Percentiles rank a stretch among this genome's conserved stretches.
phyloP scores from a whole-genome alignment of 2,113 vertebrate genomes.

The Irena cyanogastra region DNA sequence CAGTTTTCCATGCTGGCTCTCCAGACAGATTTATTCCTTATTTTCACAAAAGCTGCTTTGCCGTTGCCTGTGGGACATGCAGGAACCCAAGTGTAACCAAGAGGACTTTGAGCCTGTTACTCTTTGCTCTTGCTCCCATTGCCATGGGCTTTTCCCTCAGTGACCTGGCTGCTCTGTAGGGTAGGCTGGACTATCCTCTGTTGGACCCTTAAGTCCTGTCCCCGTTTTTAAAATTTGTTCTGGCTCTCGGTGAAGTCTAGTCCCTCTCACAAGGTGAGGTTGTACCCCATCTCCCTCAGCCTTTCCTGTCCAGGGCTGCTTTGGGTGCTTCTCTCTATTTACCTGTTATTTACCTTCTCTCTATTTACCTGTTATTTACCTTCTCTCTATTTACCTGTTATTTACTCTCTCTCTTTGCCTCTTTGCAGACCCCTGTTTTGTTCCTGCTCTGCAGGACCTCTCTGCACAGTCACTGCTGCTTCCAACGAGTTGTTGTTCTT shows the following conservation, averaged over 20 bases:
- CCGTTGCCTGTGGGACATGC: rapidly evolving
- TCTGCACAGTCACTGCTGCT: neutral
- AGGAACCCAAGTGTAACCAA: neutral
- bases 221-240: neutral
- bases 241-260: neutral
- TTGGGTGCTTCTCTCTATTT: neutral
- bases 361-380: neutral
- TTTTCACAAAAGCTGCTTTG: neutral
- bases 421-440: neutral
- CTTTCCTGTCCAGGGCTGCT: neutral
- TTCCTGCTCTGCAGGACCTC: neutral
- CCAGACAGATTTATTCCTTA: neutral
- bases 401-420: too few species aligned
- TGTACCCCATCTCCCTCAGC: neutral
- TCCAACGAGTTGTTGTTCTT: neutral
- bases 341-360: neutral
- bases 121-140: neutral
- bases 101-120: neutral
- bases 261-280: rapidly evolving
- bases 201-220: neutral
- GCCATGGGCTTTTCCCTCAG: neutral
- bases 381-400: rapidly evolving
- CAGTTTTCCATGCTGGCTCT: neutral
- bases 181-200: neutral
- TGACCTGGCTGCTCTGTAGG: neutral